phyloP scores from a whole-genome alignment of 92 coral and sea anemone species.

The Epizoanthus scotinus region DNA sequence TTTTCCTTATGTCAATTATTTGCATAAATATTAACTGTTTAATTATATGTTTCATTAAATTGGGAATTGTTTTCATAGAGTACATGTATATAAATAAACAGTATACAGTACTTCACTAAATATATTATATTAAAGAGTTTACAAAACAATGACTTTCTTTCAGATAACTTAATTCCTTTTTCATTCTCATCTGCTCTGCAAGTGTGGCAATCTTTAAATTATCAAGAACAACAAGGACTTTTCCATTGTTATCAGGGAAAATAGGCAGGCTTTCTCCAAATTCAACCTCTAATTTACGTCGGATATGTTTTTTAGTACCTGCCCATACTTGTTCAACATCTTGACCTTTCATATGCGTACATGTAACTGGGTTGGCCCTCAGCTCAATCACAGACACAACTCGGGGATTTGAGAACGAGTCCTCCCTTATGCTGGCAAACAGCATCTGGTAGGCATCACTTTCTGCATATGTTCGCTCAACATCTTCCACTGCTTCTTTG shows the following conservation, averaged over 20 bases:
- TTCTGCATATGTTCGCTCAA: constrained; percentile 22
- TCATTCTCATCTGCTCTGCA: constrained; percentile 4
- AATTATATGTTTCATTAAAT: not conserved
- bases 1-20: too few species aligned
- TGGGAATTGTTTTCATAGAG: not conserved
- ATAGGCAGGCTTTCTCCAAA: constrained; percentile 25
- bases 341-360: constrained; percentile 17
- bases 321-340: not conserved
- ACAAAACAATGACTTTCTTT: too few species aligned
- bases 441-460: constrained; percentile 30
- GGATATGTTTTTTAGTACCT: constrained; percentile 5
- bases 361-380: constrained; percentile 13
- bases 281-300: constrained; percentile 26
- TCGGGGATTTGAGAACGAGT: constrained; percentile 29
- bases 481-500: constrained; percentile 27
- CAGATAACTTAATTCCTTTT: constrained; percentile 10
- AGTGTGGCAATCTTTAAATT: constrained; percentile 14
- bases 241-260: constrained; percentile 31
- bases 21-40: not conserved
- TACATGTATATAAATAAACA: too few species aligned
- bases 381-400: constrained; percentile 21
- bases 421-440: constrained; percentile 24
- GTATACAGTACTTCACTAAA: too few species aligned
- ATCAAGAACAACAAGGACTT: constrained; percentile 29
- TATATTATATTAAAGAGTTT: too few species aligned